Conservation (phyloP, 2,113 vertebrate species). For the Pungitius pungitius region DNA sequence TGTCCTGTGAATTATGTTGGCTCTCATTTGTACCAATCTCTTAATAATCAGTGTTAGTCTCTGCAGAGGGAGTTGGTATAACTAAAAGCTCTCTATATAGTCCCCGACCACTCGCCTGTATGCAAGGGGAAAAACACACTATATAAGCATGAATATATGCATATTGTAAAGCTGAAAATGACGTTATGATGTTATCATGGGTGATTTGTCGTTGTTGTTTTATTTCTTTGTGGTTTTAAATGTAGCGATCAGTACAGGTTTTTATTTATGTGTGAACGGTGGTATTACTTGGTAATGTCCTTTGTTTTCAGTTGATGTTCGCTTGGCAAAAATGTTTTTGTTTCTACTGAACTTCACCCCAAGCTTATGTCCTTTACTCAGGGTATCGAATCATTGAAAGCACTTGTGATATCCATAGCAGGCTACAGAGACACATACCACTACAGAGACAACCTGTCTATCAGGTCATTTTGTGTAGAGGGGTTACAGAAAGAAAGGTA, state of each 20-base stretch:
- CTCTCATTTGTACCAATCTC: conserved; percentile 64
- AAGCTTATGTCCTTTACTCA: conserved; percentile 76
- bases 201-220: conserved; percentile 58
- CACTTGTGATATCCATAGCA: conserved; percentile 75
- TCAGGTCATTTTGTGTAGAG: not conserved
- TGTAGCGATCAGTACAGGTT: conserved; percentile 63
- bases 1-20: conserved; percentile 65
- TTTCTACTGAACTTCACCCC: conserved; percentile 73
- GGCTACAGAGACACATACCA: conserved; percentile 25
- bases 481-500: conserved; percentile 33
- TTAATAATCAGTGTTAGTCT: conserved; percentile 77
- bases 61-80: conserved; percentile 69
- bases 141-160: conserved; percentile 82
- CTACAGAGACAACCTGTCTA: conserved; percentile 6
- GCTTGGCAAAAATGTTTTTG: conserved; percentile 51
- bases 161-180: conserved; percentile 79
- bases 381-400: conserved; percentile 75
- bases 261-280: conserved; percentile 79
- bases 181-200: conserved; percentile 66
- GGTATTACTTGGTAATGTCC: conserved; percentile 58
- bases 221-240: conserved; percentile 75
- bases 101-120: conserved; percentile 69
- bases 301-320: conserved; percentile 54
- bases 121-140: conserved; percentile 73
- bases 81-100: conserved; percentile 67